A percentile compares a stretch with the other conserved stretches of the same genome.
These are phyloP conservation scores for Strix uralensis DNA, from an alignment of 2,113 vertebrate species.

Conservation along the genomic window DNA sequence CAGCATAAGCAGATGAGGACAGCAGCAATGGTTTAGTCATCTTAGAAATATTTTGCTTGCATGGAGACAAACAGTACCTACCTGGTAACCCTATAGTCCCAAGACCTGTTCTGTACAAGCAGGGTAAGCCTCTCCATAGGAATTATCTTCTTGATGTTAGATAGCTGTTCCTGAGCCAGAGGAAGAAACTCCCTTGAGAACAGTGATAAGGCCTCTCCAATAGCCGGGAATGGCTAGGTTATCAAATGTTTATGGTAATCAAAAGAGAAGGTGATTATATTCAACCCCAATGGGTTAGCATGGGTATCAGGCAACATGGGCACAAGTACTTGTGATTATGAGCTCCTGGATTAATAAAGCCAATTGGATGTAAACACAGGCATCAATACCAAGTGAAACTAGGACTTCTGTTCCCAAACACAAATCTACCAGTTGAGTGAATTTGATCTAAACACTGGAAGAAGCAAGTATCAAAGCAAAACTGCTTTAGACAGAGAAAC, in stretches of 20 bases:
- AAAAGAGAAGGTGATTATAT: constrained; percentile 2
- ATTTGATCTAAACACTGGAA: background rate
- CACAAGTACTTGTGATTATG: background rate
- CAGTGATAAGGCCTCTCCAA: constrained; percentile 14
- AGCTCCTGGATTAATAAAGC: constrained; percentile 22
- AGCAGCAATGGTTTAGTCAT: background rate
- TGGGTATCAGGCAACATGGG: background rate
- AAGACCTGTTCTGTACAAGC: background rate
- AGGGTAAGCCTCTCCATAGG: constrained; percentile 40
- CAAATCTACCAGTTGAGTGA: background rate
- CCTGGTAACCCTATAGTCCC: background rate
- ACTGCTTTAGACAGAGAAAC: background rate
- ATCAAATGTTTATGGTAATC: constrained; percentile 31
- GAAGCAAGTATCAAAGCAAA: background rate
- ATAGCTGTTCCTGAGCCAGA: background rate
- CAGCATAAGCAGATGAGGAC: rapidly evolving
- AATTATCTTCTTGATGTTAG: constrained; percentile 26
- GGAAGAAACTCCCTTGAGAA: background rate
- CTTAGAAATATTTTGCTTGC: background rate
- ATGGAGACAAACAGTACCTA: background rate
- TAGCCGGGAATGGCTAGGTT: background rate
- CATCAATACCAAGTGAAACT: background rate
- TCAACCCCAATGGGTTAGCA: background rate
- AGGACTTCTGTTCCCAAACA: constrained; percentile 5
- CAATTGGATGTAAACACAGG: background rate